These are phyloP conservation scores for Syrrhaptes paradoxus DNA, from an alignment of 2,113 vertebrate genomes.

Conservation along the genomic window DNA sequence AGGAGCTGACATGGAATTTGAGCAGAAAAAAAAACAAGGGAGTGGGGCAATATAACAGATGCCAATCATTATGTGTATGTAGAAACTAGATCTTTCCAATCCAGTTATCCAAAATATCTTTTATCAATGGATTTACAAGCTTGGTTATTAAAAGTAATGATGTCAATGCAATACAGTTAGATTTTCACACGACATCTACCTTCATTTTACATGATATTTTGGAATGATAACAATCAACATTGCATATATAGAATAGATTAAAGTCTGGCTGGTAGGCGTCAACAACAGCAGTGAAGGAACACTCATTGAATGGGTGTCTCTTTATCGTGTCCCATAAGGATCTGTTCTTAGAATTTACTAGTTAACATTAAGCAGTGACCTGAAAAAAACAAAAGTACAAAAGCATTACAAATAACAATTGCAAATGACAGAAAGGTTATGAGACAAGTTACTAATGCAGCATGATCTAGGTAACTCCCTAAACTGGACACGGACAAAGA, in stretches of 20 bases:
- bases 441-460: not conserved
- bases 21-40: not conserved
- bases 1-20: not conserved
- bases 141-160: not conserved
- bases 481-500: not conserved
- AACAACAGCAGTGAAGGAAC: not conserved
- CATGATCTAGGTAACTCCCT: not conserved
- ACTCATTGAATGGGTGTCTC: not conserved
- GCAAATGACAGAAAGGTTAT: not conserved
- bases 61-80: not conserved
- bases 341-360: not conserved
- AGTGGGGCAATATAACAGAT: not conserved
- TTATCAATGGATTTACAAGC: not conserved
- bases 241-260: not conserved
- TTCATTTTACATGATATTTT: not conserved
- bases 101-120: not conserved
- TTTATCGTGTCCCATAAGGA: not conserved
- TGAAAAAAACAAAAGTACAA: conserved; percentile 44
- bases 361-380: conserved; percentile 36
- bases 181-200: not conserved
- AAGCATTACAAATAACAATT: conserved; percentile 4
- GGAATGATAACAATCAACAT: not conserved
- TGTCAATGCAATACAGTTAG: not conserved
- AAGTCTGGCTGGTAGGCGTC: not conserved
- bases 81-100: not conserved